Base-by-base conservation (phyloP, 2,888 invertebrate genomes). In the Sinelater perroti region DNA sequence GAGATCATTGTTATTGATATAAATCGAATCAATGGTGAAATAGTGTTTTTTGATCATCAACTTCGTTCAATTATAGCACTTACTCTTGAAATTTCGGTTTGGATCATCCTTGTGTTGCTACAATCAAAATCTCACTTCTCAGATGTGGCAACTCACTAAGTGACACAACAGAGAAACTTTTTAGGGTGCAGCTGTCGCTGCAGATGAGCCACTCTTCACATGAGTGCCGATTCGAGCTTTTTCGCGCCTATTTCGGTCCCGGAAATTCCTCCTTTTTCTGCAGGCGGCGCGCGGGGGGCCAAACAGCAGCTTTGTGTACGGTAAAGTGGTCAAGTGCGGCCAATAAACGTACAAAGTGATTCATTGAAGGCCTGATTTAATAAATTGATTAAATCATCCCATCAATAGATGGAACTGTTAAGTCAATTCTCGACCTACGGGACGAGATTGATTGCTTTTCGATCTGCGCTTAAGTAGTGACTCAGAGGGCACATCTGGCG, bases 351-450 rank as follows among this genome's bases (percentile, higher is more conserved):
- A 61, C 64, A 57, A 67, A 68, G 61, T 68, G 67, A 70, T 70
- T 68, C 67, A 70, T 66, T 65, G 67, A 65, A 57, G 45, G 56
- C 65, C 67, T 73, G 73, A 75, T 74, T 75, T 73, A 74, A 75
- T 76, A 72, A 74, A 69, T 73, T 73, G 70, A 76, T 75, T 71
- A 70, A 74, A 73, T 74, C 73, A 72, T 71, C 67, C 72, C 71
- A 75, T 74, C 73, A 75, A 75, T 75, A 74, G 73, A 75, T 74
- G 72, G 67, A 74, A 72, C 72, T 75, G 75, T 75, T 75, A 71
- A 75, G 73, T 73, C 73, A 74, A 75, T 73, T 72, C 69, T 65
- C 60, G 50, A 62, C 62, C 65, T 59, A 66, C 64, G 65, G 58
- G 55, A 60, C 62, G 61, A 57, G 59, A 64, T 61, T 61, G 65